Conservation (phyloP, 2,797 vertebrate genomes). For the Acanthurus tractus region DNA sequence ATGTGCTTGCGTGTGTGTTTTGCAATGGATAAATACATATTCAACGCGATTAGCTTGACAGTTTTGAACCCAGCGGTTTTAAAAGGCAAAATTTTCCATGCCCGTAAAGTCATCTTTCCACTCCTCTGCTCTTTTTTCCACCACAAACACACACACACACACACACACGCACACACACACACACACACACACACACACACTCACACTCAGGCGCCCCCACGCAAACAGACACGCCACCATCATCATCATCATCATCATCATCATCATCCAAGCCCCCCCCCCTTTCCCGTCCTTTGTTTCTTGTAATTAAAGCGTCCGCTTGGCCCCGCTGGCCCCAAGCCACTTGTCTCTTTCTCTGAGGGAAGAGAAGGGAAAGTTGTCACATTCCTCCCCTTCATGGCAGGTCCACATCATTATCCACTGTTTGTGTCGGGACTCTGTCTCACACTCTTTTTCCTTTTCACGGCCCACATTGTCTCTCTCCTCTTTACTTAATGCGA, state of each 20-base stretch:
- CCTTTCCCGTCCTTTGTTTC: constrained; percentile 67
- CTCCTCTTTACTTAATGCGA: constrained; percentile 44
- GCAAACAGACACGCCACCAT: constrained; percentile 1
- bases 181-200: constrained; percentile 27
- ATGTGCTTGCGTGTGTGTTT: constrained; percentile 19
- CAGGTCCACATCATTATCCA: constrained; percentile 55
- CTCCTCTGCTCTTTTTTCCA: constrained; percentile 25
- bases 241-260: background rate
- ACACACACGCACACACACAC: constrained; percentile 31
- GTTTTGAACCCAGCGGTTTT: constrained; percentile 35
- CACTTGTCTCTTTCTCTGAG: constrained; percentile 64
- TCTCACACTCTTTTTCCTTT: constrained; percentile 43
- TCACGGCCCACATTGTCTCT: constrained; percentile 51
- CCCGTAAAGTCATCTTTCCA: constrained; percentile 18
- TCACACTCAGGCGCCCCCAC: constrained; percentile 17
- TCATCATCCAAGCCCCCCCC: constrained; percentile 26
- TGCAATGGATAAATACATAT: constrained; percentile 31
- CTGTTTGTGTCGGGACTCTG: constrained; percentile 37
- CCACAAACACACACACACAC: constrained; percentile 38
- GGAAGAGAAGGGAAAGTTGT: constrained; percentile 66
- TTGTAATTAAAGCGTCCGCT: constrained; percentile 76
- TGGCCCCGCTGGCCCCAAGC: constrained; percentile 65
- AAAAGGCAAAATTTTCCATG: constrained; percentile 11
- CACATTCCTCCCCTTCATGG: constrained; percentile 71
- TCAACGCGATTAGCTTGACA: constrained; percentile 36